These are phyloP conservation scores for Notarius lentiginosus DNA, from an alignment of 2,113 vertebrate species.

Conservation along the genomic window DNA sequence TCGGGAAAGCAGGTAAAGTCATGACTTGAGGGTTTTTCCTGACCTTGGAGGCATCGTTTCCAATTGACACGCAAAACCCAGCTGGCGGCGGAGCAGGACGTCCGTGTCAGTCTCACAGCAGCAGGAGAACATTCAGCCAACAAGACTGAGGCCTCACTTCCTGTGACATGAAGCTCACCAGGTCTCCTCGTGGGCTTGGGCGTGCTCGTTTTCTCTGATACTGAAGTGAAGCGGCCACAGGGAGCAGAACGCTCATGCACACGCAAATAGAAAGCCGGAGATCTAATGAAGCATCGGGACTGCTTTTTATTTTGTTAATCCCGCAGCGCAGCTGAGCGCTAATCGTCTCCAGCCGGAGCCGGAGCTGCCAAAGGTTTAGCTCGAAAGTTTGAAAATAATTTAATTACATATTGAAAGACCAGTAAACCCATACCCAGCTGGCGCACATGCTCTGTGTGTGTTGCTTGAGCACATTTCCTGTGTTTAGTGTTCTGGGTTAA, in stretches of 20 bases:
- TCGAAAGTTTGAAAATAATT: conserved; percentile 29
- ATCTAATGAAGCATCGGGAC: conserved; percentile 1
- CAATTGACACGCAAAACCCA: neutral
- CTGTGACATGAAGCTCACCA: neutral
- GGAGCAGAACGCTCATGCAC: neutral
- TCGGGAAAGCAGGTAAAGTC: too few species aligned
- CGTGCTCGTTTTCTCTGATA: neutral
- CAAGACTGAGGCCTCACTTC: neutral
- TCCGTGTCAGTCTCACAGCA: neutral
- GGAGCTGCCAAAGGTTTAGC: conserved; percentile 9
- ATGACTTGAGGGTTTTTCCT: too few species aligned
- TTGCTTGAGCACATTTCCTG: conserved; percentile 36
- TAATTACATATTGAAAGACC: conserved; percentile 33
- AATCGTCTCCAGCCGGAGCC: conserved; percentile 24
- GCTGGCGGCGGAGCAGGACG: neutral
- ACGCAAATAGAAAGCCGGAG: neutral
- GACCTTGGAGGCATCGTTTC: neutral
- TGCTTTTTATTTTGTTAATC: conserved; percentile 22
- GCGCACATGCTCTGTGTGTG: conserved; percentile 17
- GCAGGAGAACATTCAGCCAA: neutral
- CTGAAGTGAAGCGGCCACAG: neutral
- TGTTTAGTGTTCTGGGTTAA: conserved; percentile 42
- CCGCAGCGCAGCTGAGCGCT: conserved; percentile 13
- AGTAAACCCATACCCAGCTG: conserved; percentile 14
- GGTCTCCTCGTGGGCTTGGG: too few species aligned